phyloP scores from a whole-genome alignment of 2,888 invertebrate species.

The Lymantria dispar region DNA sequence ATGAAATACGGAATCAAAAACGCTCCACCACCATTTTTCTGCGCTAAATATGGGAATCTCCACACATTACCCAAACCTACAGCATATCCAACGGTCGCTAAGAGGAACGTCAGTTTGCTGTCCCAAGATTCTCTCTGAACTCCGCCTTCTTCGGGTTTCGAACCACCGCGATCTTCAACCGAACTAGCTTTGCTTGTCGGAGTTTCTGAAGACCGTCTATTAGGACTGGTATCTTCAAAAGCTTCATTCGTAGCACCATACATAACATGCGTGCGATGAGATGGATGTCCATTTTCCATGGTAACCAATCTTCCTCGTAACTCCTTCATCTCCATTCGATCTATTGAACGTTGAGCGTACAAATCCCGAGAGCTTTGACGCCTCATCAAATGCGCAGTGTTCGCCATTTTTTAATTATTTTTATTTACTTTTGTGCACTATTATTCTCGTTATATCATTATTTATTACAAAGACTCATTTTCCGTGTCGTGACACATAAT shows the following conservation, averaged over 20 bases:
- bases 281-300: slow-evolving; percentile 85
- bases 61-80: slow-evolving; percentile 97
- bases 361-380: slow-evolving; percentile 94
- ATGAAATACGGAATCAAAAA: slow-evolving; percentile 98
- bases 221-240: slow-evolving; percentile 83
- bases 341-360: slow-evolving; percentile 90
- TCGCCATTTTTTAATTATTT: slow-evolving; percentile 86
- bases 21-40: slow-evolving; percentile 98
- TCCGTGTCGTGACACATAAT: slow-evolving; percentile 71
- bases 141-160: slow-evolving; percentile 87
- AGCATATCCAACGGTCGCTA: slow-evolving; percentile 97
- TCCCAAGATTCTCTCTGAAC: slow-evolving; percentile 95
- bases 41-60: slow-evolving; percentile 97
- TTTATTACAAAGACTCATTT: slow-evolving; percentile 49
- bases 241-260: slow-evolving; percentile 95
- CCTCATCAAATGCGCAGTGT: slow-evolving; percentile 93
- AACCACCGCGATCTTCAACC: slow-evolving; percentile 84
- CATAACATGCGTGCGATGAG: slow-evolving; percentile 77
- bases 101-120: slow-evolving; percentile 93
- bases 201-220: slow-evolving; percentile 64
- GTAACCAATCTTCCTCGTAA: slow-evolving; percentile 89
- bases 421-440: slow-evolving; percentile 25
- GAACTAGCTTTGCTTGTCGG: slow-evolving; percentile 85
- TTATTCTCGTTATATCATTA: slow-evolving; percentile 43
- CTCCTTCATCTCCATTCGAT: slow-evolving; percentile 93